Conservation (phyloP, 2,888 invertebrate species). For the Halictus quadricinctus region DNA sequence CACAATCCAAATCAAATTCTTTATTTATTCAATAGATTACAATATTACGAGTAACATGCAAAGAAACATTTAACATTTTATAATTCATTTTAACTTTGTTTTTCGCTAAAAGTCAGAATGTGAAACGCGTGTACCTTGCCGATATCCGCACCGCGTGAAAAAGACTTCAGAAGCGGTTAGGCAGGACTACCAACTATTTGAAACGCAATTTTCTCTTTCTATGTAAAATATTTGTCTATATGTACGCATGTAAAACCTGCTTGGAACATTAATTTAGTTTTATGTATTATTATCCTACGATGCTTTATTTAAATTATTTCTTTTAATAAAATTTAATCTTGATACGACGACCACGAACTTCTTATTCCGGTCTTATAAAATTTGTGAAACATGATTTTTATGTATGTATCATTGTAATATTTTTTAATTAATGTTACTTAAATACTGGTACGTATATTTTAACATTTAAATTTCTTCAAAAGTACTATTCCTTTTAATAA, state of each 20-base stretch:
- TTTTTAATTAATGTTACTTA: neutral
- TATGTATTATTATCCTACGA: constrained; percentile 8
- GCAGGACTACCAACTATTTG: constrained; percentile 34
- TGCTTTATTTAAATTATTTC: neutral
- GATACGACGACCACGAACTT: neutral
- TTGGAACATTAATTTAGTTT: too few species aligned
- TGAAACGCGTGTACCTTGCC: constrained; percentile 70
- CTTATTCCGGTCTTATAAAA: neutral
- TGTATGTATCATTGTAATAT: neutral
- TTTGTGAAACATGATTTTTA: neutral
- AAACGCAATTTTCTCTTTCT: constrained; percentile 27
- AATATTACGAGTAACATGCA: constrained; percentile 12
- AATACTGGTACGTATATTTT: neutral
- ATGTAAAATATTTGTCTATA: neutral
- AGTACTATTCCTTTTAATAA: neutral
- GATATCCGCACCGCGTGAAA: constrained; percentile 71
- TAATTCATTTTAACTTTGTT: constrained; percentile 29
- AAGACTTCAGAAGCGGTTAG: constrained; percentile 77
- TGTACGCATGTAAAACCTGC: too few species aligned
- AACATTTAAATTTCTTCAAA: neutral
- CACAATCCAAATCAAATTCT: constrained; percentile 56
- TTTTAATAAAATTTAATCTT: neutral
- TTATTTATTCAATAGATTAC: constrained; percentile 18
- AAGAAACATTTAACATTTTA: constrained; percentile 51
- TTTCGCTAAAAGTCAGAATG: constrained; percentile 58